These are phyloP conservation scores for Rhea americana DNA, from an alignment of 2,113 vertebrate genomes.

Conservation along the genomic window DNA sequence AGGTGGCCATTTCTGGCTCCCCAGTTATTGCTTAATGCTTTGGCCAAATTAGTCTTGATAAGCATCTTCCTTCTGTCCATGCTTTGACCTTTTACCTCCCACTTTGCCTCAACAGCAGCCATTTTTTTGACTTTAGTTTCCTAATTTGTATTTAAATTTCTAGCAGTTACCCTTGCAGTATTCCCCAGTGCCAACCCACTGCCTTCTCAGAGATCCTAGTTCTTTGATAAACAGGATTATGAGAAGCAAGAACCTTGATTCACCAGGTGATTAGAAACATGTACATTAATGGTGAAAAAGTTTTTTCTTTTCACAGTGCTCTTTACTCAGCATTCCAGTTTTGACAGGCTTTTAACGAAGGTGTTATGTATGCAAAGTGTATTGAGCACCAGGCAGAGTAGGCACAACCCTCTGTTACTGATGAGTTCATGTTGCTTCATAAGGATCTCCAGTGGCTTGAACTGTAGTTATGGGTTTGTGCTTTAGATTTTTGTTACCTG, in stretches of 20 bases:
- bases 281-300: not conserved
- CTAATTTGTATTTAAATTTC: not conserved
- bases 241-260: not conserved
- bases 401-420: not conserved
- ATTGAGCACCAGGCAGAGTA: not conserved
- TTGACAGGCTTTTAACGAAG: not conserved
- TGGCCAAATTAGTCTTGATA: not conserved
- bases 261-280: not conserved
- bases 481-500: not conserved
- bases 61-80: not conserved
- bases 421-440: accelerated
- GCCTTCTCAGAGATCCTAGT: not conserved
- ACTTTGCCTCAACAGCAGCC: not conserved
- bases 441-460: not conserved
- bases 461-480: not conserved
- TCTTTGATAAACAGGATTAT: not conserved
- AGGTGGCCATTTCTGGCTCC: not conserved
- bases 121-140: not conserved
- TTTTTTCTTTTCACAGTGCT: not conserved
- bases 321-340: not conserved
- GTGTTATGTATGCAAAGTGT: accelerated
- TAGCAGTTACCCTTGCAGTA: not conserved
- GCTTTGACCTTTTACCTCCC: not conserved
- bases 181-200: not conserved
- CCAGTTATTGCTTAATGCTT: not conserved